Percentiles rank a stretch among this genome's conserved stretches.
These are phyloP conservation scores for Taeniopygia guttata DNA, from an alignment of 2,797 vertebrate genomes.

Conservation along the genomic window DNA sequence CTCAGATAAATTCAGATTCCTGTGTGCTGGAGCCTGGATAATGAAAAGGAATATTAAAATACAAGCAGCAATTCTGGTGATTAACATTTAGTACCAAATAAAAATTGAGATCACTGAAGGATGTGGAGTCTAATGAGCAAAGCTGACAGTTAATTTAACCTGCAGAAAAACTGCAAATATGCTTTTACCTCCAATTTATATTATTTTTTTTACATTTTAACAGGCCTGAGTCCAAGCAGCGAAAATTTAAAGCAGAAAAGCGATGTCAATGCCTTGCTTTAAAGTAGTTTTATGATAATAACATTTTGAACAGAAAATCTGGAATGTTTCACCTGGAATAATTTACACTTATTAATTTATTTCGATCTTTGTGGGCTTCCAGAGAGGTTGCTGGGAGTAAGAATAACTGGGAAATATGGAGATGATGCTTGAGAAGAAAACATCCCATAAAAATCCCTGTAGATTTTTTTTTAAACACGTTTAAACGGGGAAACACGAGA, in stretches of 20 bases:
- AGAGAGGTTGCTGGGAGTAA: not conserved
- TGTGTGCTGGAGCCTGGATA: not conserved
- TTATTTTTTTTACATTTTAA: not conserved
- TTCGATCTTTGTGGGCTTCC: not conserved
- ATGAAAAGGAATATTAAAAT: not conserved
- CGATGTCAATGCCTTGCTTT: not conserved
- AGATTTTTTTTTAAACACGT: accelerated
- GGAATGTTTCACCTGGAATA: not conserved
- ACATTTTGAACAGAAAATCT: not conserved
- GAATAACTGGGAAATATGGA: not conserved
- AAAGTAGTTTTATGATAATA: not conserved
- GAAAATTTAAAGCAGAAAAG: not conserved
- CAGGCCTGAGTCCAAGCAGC: not conserved
- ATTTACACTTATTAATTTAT: not conserved
- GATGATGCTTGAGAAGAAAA: not conserved
- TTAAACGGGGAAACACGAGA: not conserved
- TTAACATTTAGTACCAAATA: not conserved
- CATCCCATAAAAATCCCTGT: not conserved
- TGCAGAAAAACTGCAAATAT: not conserved
- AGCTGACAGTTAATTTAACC: not conserved
- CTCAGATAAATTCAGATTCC: not conserved
- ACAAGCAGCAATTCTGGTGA: not conserved
- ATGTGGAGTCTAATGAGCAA: not conserved
- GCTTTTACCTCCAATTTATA: not conserved
- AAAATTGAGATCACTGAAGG: not conserved